Base-by-base conservation (phyloP, 2,888 invertebrate species). In the Eupithecia pulchellata region DNA sequence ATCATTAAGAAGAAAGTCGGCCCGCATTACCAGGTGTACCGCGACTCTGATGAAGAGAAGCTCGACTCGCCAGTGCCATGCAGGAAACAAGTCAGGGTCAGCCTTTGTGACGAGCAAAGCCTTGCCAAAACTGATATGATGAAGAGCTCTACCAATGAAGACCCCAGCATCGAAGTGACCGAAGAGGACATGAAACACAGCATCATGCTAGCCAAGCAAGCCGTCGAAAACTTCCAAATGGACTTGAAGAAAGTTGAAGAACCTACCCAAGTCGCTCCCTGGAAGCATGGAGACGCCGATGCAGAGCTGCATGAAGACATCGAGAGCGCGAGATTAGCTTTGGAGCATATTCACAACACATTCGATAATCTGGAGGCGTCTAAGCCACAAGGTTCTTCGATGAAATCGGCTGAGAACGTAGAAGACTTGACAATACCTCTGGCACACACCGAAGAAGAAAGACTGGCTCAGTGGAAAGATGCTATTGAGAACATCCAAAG, bases 141-240 rank as follows among this genome's bases (percentile, higher is more conserved):
- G 73, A 83, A 75, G 62, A 80, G 78, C 57, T 71, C 86, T 27
- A 74, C 72, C 0, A 78, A 79, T 27, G 84, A 84, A 68, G 79
- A 80, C 14, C 42, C 27, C 29, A 74, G 81, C 6, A 76, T 76
- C 25, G 78, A 81, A 52, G 76, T 81, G 42, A 79, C 84, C 2
- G 87, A 89, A 69, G 85, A 84, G 42, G 88, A 91, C 57, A 86
- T 93, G 80, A 87, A 90, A 76, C 82, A 86, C n/a, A 92, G 86
- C 71, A 87, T 93, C 66, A 84, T 84, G 69, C 85, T 89, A 82
- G 93, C 92, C 20, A 91, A 90, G 75, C 89, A 89, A 83, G 92
- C 92, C 2, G 88, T 93, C n/a, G 89, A 92, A 76, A 87, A 85
- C 68, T 78, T 93, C 32, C 89, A 92, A 77, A 84, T 82, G 27